Conservation (phyloP, 2,113 vertebrate genomes). For the Typhlomys cinereus region DNA sequence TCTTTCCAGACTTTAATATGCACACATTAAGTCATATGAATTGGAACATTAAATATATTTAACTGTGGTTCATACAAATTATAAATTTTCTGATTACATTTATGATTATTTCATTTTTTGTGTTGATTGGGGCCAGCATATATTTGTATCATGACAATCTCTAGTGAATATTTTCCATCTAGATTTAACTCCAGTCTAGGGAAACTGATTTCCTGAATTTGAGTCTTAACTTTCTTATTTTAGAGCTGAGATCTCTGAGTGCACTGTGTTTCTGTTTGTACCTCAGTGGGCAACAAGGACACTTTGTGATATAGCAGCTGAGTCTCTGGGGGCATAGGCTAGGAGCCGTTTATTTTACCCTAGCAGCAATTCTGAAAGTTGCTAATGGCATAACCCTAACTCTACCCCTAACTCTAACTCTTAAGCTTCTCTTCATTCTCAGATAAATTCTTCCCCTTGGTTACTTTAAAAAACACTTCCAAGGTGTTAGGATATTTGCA, state of each 20-base stretch:
- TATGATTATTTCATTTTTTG: neutral
- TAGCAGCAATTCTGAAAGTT: neutral
- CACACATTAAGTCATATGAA: too few relatives aligned
- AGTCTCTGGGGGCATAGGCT: neutral
- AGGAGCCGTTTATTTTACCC: neutral
- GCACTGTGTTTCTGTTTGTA: neutral
- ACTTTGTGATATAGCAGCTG: neutral
- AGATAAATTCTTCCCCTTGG: neutral
- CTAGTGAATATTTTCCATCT: neutral
- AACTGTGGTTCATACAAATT: neutral
- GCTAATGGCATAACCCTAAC: neutral
- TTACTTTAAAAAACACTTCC: slow-evolving; percentile 15
- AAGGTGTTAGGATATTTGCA: slow-evolving; percentile 32
- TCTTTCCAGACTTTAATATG: too few relatives aligned
- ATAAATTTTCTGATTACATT: neutral
- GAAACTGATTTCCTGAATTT: neutral
- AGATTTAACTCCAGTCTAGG: neutral
- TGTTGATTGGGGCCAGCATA: neutral
- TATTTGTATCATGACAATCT: neutral
- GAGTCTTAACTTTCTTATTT: neutral
- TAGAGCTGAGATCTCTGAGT: neutral
- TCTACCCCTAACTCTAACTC: too few relatives aligned
- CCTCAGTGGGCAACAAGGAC: neutral
- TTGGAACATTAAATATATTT: neutral
- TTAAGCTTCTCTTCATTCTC: neutral